Evolutionary conservation across 1,140 invertebrate species (phyloP), one percentile per base, ranked within the genome.

Genomic region (Ips typographus): DNA sequence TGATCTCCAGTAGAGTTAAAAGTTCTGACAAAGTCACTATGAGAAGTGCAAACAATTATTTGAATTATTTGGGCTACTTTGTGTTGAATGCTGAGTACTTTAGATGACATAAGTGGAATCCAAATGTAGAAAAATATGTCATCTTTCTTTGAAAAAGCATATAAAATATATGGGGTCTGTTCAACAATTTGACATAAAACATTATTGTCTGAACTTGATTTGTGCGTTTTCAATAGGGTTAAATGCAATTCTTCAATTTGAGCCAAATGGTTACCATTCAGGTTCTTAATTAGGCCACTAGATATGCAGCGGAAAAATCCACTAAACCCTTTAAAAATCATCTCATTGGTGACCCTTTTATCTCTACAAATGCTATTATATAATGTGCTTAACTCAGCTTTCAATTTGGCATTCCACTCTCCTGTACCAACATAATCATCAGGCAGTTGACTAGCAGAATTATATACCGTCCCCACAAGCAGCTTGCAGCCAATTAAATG

Each of bases 301-400:
- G 73, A 73, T 43, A 74, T 51, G 51, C 67, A 39, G 3, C 38
- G n/a, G 51, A 77, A 71, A 59, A 77, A 73, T 41, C 70, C n/a
- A 38, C 68, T 73, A 47, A 75, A 36, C 7, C 49, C 43, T 41
- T 67, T 44, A 7, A 73, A 68, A 42, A 73, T 52, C 47, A 43
- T 59, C 1, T 39, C 42, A 61, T 71, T 71, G 51, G 5, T 63
- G 40, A 59, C 43, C 60, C 49, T 68, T 68, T 49, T 71, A 61
- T 66, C 65, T n/a, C 47, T 60, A 2, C 38, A 52, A 52, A 75
- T 56, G 52, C 43, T 59, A 7, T 51, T 57, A 49, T 75, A 76
- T 8, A 72, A 49, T 41, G 52, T 57, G 53, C 53, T 71, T 1
- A 76, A 40, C 60, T 59, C 52, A 38, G 52, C 53, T 65, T 72